A percentile compares a stretch with the other conserved stretches of the same genome.
phyloP scores from a whole-genome alignment of 2,888 invertebrate genomes.

The Drosophila multiciliata region DNA sequence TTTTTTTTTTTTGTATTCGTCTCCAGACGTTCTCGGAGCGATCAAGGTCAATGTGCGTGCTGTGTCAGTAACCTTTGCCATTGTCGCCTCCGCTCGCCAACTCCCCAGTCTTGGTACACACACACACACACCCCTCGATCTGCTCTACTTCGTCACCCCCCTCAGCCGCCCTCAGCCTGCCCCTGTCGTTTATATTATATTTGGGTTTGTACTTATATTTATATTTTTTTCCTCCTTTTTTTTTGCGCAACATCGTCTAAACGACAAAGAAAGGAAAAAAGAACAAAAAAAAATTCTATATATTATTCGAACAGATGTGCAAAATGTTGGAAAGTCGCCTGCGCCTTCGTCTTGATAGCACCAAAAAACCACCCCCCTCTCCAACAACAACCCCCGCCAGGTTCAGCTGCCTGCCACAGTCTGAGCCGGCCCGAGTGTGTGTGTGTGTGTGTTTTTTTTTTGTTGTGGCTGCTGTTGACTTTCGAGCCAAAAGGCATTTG shows the following conservation, averaged over 20 bases:
- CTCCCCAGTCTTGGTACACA: conserved; percentile 41
- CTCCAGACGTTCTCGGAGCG: conserved; percentile 59
- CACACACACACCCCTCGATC: conserved; percentile 43
- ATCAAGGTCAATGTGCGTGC: conserved; percentile 81
- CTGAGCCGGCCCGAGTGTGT: conserved; percentile 19
- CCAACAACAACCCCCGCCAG: neutral
- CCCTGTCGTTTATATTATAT: conserved; percentile 68
- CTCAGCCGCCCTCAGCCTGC: conserved; percentile 13
- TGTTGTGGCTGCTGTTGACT: conserved; percentile 58
- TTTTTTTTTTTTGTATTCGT: conserved; percentile 11
- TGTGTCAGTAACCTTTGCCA: conserved; percentile 81
- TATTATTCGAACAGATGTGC: conserved; percentile 75
- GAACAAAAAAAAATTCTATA: conserved; percentile 45
- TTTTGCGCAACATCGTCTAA: conserved; percentile 59
- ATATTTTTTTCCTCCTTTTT: conserved; percentile 28
- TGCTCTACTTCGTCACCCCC: conserved; percentile 10
- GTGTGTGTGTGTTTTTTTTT: conserved; percentile 6
- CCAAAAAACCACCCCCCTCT: neutral
- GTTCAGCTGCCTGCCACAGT: neutral
- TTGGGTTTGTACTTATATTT: conserved; percentile 66
- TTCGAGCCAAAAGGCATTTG: conserved; percentile 68
- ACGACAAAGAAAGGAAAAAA: conserved; percentile 40
- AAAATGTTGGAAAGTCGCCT: conserved; percentile 67
- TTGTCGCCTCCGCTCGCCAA: conserved; percentile 60
- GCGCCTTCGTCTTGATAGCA: conserved; percentile 51